phyloP scores from a whole-genome alignment of 2,113 vertebrate genomes.

The human region DNA sequence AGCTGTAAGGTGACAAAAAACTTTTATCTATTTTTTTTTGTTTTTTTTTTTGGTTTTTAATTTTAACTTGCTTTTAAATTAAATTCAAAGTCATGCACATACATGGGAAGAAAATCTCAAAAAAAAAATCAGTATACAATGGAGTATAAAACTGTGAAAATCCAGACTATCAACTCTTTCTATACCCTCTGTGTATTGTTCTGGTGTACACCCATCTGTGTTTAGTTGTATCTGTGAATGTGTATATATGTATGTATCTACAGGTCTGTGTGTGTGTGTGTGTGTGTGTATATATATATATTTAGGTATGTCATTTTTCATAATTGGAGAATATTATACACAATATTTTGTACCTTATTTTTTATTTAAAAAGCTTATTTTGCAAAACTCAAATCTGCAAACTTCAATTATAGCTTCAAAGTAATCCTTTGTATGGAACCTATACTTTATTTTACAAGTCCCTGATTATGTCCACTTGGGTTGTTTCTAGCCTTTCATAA shows the following conservation, averaged over 20 bases:
- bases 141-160: background rate
- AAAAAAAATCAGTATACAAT: background rate
- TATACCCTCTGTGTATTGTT: background rate
- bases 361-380: background rate
- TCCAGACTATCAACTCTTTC: background rate
- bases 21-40: background rate
- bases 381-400: background rate
- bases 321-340: background rate
- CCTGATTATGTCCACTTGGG: fast-evolving
- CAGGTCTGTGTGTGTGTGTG: background rate
- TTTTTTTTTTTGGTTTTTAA: background rate
- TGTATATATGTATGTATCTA: background rate
- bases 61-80: background rate
- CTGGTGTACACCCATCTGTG: too few species aligned
- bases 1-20: background rate
- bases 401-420: fast-evolving
- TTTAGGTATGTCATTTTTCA: background rate
- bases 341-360: background rate
- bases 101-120: background rate
- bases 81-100: background rate
- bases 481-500: background rate
- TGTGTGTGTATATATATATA: background rate
- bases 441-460: background rate
- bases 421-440: too few species aligned
- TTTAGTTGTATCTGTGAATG: background rate